Conservation (phyloP, 2,113 vertebrate genomes). For the Sphyrna mokarran region DNA sequence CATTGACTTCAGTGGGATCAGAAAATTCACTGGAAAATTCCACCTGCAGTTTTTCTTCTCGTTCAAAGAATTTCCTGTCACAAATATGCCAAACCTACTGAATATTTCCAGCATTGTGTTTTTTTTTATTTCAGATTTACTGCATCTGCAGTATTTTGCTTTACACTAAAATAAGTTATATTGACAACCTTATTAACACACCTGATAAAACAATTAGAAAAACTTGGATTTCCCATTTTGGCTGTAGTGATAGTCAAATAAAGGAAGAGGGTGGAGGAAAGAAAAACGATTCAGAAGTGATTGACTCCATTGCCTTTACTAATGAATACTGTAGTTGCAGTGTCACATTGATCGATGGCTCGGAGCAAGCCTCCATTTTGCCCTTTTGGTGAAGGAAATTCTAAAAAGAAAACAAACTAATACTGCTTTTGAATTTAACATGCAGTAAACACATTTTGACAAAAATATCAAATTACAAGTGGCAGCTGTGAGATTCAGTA, state of each 20-base stretch:
- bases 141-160: too few species aligned
- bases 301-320: background rate
- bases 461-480: conserved; percentile 4
- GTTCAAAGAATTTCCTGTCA: too few species aligned
- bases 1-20: too few species aligned
- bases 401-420: background rate
- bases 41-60: too few species aligned
- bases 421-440: background rate
- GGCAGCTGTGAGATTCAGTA: conserved; percentile 3
- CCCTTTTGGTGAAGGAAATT: background rate
- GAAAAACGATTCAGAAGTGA: background rate
- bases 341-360: background rate
- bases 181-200: background rate
- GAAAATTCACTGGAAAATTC: too few species aligned
- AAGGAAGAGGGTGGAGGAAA: background rate
- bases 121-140: too few species aligned
- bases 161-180: background rate
- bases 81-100: too few species aligned
- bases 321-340: background rate
- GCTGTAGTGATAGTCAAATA: background rate
- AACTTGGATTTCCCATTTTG: background rate
- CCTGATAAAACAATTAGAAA: background rate
- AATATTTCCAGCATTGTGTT: too few species aligned
- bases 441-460: background rate
- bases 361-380: background rate